These are phyloP conservation scores for Amblyjoppa proteus DNA, from an alignment of 2,888 invertebrate species.

Conservation along the genomic window DNA sequence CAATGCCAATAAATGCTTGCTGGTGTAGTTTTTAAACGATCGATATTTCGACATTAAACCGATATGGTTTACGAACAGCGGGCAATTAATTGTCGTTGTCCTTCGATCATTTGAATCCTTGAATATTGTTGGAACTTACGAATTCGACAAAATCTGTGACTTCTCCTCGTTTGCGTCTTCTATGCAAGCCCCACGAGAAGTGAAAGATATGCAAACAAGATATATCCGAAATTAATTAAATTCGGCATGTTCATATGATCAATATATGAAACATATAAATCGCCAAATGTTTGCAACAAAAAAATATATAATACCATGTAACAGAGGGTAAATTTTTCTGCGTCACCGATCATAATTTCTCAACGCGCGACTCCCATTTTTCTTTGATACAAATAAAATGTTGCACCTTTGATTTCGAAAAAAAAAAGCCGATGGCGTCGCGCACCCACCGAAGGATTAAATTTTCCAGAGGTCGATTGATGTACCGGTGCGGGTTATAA, in stretches of 20 bases:
- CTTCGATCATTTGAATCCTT: too few relatives aligned
- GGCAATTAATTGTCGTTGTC: neutral
- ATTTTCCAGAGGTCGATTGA: constrained; percentile 15
- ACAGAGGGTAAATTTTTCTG: neutral
- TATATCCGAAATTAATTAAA: too few relatives aligned
- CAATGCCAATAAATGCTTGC: neutral
- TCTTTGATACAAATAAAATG: neutral
- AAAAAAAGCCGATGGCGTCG: neutral
- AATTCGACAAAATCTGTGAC: too few relatives aligned
- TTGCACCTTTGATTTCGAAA: neutral
- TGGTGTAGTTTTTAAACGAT: neutral
- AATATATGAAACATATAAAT: too few relatives aligned
- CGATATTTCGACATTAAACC: neutral
- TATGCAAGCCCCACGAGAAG: too few relatives aligned
- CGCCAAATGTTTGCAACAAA: too few relatives aligned
- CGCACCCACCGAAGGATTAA: neutral
- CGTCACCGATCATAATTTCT: neutral
- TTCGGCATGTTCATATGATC: too few relatives aligned
- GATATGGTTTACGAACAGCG: neutral
- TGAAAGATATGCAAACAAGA: too few relatives aligned
- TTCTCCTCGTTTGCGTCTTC: too few relatives aligned
- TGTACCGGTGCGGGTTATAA: constrained; percentile 5
- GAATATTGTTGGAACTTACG: too few relatives aligned
- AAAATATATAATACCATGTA: too few relatives aligned
- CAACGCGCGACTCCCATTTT: neutral